These are phyloP conservation scores for Eurosta solidaginis DNA, from an alignment of 1,140 invertebrate species.

Conservation along the genomic window DNA sequence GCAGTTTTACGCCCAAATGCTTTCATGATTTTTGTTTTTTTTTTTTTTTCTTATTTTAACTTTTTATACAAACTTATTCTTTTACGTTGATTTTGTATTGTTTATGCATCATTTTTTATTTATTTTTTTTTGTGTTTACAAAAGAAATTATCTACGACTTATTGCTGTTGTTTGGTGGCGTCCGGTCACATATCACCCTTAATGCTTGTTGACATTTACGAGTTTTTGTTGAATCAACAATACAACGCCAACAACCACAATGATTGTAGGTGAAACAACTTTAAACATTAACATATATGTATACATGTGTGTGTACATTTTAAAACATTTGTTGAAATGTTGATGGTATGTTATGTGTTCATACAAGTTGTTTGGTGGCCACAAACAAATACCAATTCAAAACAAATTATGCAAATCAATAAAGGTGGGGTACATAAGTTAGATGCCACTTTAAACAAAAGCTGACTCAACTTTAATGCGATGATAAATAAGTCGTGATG, in stretches of 20 bases:
- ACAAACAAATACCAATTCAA: not conserved
- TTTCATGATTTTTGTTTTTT: not conserved
- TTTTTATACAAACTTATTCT: no score
- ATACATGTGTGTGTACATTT: no score
- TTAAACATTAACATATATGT: no score
- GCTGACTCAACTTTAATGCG: not conserved
- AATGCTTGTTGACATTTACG: conserved; percentile 22
- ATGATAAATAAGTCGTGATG: not conserved
- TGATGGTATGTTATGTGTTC: no score
- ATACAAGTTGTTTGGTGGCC: not conserved
- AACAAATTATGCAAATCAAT: conserved; percentile 13
- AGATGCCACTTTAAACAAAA: not conserved
- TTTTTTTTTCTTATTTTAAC: not conserved
- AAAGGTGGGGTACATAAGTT: conserved; percentile 1
- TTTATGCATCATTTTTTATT: not conserved
- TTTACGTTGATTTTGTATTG: not conserved
- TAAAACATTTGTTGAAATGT: no score
- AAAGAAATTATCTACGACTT: not conserved
- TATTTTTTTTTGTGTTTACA: not conserved
- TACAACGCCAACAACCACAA: not conserved
- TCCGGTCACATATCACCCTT: conserved; percentile 26
- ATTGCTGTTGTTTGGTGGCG: not conserved
- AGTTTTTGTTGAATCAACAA: not conserved
- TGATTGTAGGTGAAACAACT: not conserved
- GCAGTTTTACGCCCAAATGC: not conserved